Evolutionary conservation across 2,797 vertebrate genomes (phyloP).

Genomic region (Aulostomus chinensis): DNA sequence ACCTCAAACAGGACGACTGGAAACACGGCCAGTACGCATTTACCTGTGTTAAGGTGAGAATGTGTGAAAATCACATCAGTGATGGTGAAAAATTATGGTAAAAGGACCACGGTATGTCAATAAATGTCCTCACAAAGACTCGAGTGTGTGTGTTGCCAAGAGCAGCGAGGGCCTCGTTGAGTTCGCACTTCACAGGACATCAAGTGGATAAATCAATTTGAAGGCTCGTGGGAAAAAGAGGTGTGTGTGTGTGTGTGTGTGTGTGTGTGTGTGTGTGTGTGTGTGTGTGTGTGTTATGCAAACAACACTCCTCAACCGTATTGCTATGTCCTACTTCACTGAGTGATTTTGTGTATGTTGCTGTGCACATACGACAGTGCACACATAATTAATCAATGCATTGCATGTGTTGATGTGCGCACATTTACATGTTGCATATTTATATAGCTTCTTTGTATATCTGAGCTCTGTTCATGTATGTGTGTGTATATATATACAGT

Average conservation of each 20-base stretch:
- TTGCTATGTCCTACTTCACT: slow-evolving; percentile 13
- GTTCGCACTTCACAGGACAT: slow-evolving; percentile 62
- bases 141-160: slow-evolving; percentile 12
- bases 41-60: no score
- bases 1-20: no score
- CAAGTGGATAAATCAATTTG: slow-evolving; percentile 57
- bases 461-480: no score
- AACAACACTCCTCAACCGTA: slow-evolving; percentile 25
- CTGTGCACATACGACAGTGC: slow-evolving; percentile 8
- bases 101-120: not conserved
- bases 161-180: slow-evolving; percentile 34
- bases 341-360: slow-evolving; percentile 12
- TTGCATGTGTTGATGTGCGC: not conserved
- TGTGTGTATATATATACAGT: no score
- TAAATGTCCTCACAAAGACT: not conserved
- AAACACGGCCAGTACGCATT: no score
- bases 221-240: slow-evolving; percentile 32
- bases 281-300: slow-evolving; percentile 12
- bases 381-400: slow-evolving; percentile 20
- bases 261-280: not conserved
- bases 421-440: slow-evolving; percentile 28
- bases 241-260: not conserved
- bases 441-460: slow-evolving; percentile 4
- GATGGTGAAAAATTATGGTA: no score
- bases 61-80: not conserved